These are phyloP conservation scores for Drosophila miranda DNA, from an alignment of 1,140 invertebrate genomes.

Conservation along the genomic window DNA sequence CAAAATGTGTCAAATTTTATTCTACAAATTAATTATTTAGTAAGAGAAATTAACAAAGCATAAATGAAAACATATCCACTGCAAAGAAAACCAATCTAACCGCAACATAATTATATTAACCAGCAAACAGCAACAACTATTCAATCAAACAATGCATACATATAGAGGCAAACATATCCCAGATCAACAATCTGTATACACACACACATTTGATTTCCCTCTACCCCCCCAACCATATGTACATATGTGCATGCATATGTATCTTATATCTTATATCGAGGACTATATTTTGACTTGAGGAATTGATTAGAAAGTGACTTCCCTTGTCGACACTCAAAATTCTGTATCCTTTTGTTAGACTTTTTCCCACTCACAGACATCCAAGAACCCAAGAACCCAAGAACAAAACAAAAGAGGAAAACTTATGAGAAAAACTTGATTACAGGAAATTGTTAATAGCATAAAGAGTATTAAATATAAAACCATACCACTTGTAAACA, in stretches of 20 bases:
- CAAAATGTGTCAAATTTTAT: conserved; percentile 72
- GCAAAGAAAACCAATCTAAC: conserved; percentile 60
- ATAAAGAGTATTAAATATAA: conserved; percentile 48
- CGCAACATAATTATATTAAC: conserved; percentile 58
- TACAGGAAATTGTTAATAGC: conserved; percentile 79
- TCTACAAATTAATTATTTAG: conserved; percentile 65
- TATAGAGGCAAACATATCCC: conserved; percentile 71
- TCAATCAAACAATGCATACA: conserved; percentile 50
- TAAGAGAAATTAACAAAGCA: conserved; percentile 42
- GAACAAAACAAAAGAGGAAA: conserved; percentile 26
- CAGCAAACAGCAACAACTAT: conserved; percentile 44
- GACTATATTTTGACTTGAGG: conserved; percentile 16
- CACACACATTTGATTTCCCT: conserved; percentile 34
- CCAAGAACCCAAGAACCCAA: conserved; percentile 4
- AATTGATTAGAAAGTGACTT: conserved; percentile 4
- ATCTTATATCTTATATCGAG: no score
- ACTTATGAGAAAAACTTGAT: conserved; percentile 80
- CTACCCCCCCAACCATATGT: neutral
- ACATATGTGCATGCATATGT: no score
- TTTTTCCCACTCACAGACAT: conserved; percentile 34
- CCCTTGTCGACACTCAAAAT: conserved; percentile 5
- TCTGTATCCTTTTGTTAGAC: conserved; percentile 6
- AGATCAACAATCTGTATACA: conserved; percentile 44
- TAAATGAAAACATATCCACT: conserved; percentile 60
- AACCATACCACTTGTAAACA: conserved; percentile 25